Percentiles rank a stretch among this genome's conserved stretches.
phyloP scores from a whole-genome alignment of 2,113 vertebrate species.

The Leptobrachium ailaonicum region DNA sequence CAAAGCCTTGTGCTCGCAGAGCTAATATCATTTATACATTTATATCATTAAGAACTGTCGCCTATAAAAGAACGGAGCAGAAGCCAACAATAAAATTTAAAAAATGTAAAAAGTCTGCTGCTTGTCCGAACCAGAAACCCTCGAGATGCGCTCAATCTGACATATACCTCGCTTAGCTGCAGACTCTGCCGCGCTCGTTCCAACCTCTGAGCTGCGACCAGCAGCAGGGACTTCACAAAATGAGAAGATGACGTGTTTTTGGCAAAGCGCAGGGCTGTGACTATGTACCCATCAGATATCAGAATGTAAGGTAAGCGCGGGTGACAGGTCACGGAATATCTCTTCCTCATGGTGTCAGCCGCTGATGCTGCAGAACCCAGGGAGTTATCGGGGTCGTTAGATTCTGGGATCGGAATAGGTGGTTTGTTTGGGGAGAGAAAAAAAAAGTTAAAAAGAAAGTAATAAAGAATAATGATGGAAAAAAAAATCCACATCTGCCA shows the following conservation, averaged over 20 bases:
- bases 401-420: constrained; percentile 58
- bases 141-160: no score
- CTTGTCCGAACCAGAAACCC: no score
- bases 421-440: constrained; percentile 66
- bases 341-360: constrained; percentile 79
- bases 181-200: no score
- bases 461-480: no score
- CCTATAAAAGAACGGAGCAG: no score
- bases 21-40: no score
- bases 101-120: no score
- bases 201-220: constrained; percentile 75
- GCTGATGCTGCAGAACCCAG: constrained; percentile 80
- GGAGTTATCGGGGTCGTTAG: constrained; percentile 66
- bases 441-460: no score
- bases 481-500: no score
- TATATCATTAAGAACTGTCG: no score
- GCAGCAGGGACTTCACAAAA: constrained; percentile 74
- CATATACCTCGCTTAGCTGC: no score
- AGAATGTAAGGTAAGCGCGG: constrained; percentile 81
- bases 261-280: constrained; percentile 77
- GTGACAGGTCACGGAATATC: constrained; percentile 89
- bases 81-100: not conserved
- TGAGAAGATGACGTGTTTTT: constrained; percentile 68
- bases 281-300: constrained; percentile 92
- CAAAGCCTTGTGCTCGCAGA: no score